Conservation (phyloP, 2,113 vertebrate species). For the Ceyx cyanopectus region DNA sequence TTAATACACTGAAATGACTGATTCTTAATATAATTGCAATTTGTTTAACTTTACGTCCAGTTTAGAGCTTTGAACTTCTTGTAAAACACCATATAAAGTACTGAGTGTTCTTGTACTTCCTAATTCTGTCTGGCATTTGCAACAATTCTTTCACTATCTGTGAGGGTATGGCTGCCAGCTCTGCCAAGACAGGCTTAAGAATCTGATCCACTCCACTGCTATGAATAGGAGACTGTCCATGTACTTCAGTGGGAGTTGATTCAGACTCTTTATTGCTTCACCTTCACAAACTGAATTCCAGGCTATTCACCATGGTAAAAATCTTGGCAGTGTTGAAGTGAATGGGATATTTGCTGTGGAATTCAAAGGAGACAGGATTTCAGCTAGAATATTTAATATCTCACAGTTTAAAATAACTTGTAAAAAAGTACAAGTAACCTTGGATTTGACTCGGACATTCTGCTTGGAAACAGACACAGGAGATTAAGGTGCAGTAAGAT, state of each 20-base stretch:
- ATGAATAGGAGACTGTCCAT: conserved; percentile 42
- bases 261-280: conserved; percentile 35
- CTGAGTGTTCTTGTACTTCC: conserved; percentile 61
- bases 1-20: conserved; percentile 6
- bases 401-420: not conserved
- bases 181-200: not conserved
- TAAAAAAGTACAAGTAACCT: not conserved
- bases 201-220: not conserved
- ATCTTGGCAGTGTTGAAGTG: conserved; percentile 10
- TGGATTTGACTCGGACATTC: conserved; percentile 7
- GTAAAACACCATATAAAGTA: conserved; percentile 51
- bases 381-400: conserved; percentile 19
- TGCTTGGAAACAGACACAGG: conserved; percentile 21
- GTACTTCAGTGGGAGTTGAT: not conserved
- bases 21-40: conserved; percentile 44
- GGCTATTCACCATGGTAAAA: conserved; percentile 49
- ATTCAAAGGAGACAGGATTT: conserved; percentile 30
- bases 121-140: conserved; percentile 70
- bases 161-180: not conserved
- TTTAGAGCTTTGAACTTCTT: conserved; percentile 59
- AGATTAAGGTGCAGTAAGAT: conserved; percentile 27
- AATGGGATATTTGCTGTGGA: conserved; percentile 16
- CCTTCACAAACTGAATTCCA: conserved; percentile 58
- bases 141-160: conserved; percentile 52
- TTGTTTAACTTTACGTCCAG: conserved; percentile 49